A percentile compares a stretch with the other conserved stretches of the same genome.
These are phyloP conservation scores for Lycodopsis pacificus DNA, from an alignment of 2,797 vertebrate species.

Conservation along the genomic window DNA sequence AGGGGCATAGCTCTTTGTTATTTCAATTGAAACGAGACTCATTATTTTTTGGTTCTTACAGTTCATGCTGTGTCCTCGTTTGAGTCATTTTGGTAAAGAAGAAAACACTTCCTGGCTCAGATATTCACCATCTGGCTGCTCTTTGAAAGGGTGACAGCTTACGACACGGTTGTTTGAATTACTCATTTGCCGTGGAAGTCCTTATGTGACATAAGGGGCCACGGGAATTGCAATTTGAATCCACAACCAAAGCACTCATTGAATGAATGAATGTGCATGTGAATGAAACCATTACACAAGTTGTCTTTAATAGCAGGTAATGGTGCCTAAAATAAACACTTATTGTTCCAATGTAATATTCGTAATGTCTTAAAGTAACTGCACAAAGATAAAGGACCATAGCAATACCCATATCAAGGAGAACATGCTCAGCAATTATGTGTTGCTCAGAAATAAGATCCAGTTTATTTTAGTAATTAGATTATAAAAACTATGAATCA, in stretches of 20 bases:
- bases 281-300: constrained; percentile 13
- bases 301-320: constrained; percentile 24
- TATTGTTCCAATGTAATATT: constrained; percentile 1
- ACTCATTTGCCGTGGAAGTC: constrained; percentile 64
- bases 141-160: constrained; percentile 68
- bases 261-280: constrained; percentile 17
- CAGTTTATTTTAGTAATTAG: constrained; percentile 2
- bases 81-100: constrained; percentile 53
- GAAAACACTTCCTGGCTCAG: constrained; percentile 51
- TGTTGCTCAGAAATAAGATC: not conserved
- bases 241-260: constrained; percentile 9
- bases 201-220: constrained; percentile 41
- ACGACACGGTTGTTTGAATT: constrained; percentile 67
- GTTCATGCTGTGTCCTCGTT: constrained; percentile 47
- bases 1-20: constrained; percentile 28
- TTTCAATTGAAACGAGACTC: constrained; percentile 32
- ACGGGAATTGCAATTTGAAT: constrained; percentile 52
- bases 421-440: not conserved
- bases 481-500: constrained; percentile 19
- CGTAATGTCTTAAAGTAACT: constrained; percentile 18
- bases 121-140: constrained; percentile 75
- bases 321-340: constrained; percentile 19
- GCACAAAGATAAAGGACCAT: not conserved
- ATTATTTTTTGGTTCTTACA: constrained; percentile 33
- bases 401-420: not conserved